Evolutionary conservation across 2,888 invertebrate genomes (phyloP).

Genomic region (Pandemis cinnamomeana): DNA sequence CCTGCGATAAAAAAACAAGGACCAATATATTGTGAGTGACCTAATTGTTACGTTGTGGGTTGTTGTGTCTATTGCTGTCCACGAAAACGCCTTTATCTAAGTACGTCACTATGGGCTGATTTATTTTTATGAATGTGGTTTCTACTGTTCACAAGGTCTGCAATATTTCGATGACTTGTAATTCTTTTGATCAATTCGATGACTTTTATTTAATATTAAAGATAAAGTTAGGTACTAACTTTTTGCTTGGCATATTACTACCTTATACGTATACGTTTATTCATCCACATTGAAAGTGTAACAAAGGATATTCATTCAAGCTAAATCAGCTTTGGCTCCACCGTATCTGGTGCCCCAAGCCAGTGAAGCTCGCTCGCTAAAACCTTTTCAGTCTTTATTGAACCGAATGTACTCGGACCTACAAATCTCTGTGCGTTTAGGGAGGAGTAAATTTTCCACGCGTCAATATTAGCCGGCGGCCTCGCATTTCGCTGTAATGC

Average conservation of each 20-base stretch:
- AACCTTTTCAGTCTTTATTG: slow-evolving; percentile 47
- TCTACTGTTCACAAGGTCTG: background rate
- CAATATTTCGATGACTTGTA: too few relatives aligned
- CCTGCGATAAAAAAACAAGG: slow-evolving; percentile 23
- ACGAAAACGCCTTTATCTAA: background rate
- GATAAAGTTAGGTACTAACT: background rate
- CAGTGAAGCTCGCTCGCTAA: slow-evolving; percentile 41
- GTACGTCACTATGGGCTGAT: background rate
- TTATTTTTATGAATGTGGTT: background rate
- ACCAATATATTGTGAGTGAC: slow-evolving; percentile 1
- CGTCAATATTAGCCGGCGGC: slow-evolving; percentile 48
- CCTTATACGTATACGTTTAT: background rate
- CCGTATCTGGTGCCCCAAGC: slow-evolving; percentile 32
- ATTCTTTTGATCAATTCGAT: too few relatives aligned
- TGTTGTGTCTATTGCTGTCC: background rate
- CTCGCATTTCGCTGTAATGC: slow-evolving; percentile 39
- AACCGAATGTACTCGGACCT: slow-evolving; percentile 44
- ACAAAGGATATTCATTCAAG: slow-evolving; percentile 24
- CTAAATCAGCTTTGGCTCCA: slow-evolving; percentile 26
- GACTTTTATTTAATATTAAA: background rate
- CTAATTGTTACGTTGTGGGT: slow-evolving; percentile 2
- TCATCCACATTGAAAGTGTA: slow-evolving; percentile 8
- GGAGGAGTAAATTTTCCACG: slow-evolving; percentile 47
- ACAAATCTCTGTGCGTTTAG: slow-evolving; percentile 49
- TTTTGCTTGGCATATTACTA: background rate